Conservation (phyloP, 2,113 vertebrate species). For the Damaliscus lunatus region DNA sequence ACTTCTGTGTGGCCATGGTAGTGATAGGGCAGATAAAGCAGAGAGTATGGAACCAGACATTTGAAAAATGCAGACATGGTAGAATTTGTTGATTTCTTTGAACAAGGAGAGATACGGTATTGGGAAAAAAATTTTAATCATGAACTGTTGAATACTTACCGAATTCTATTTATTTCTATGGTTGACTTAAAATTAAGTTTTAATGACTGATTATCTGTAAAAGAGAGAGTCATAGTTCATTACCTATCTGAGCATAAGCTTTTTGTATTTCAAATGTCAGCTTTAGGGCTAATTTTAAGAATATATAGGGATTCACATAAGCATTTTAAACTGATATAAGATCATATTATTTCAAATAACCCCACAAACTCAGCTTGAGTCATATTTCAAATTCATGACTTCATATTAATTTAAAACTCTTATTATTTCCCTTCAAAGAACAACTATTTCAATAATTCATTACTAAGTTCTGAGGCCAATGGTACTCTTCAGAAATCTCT, state of each 20-base stretch:
- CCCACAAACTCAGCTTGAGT: not conserved
- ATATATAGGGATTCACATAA: not conserved
- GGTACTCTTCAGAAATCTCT: not conserved
- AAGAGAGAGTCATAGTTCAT: not conserved
- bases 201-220: not conserved
- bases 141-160: not conserved
- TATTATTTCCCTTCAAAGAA: not conserved
- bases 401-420: not conserved
- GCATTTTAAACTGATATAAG: not conserved
- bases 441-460: not conserved
- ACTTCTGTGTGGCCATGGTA: not conserved
- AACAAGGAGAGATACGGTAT: not conserved
- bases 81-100: not conserved
- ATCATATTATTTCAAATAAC: constrained; percentile 21
- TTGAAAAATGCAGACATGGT: not conserved
- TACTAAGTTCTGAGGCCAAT: not conserved
- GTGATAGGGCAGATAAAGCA: not conserved
- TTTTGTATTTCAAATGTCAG: constrained; percentile 29
- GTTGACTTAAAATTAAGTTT: constrained; percentile 14
- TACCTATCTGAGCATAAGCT: not conserved
- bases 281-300: not conserved
- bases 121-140: not conserved
- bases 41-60: not conserved
- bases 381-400: not conserved
- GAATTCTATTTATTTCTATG: not conserved